Evolutionary conservation across 1,140 invertebrate genomes (phyloP).

Genomic region (Theocolax elegans): DNA sequence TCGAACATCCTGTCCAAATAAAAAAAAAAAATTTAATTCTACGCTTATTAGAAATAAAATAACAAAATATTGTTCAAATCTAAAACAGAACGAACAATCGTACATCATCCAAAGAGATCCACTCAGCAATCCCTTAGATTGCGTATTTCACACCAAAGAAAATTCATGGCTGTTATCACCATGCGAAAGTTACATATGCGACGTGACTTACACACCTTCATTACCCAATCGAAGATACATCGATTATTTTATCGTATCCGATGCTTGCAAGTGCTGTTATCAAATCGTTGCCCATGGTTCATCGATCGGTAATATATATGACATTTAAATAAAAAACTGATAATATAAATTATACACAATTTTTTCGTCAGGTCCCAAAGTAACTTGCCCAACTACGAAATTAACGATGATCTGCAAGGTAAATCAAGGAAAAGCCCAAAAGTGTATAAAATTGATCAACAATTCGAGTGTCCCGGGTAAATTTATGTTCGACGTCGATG

Average conservation of each 20-base stretch:
- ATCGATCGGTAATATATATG: slow-evolving; percentile 44
- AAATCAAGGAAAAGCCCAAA: background rate
- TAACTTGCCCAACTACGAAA: background rate
- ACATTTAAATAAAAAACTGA: background rate
- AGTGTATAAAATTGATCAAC: slow-evolving; percentile 49
- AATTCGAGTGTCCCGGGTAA: slow-evolving; percentile 46
- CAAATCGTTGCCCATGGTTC: slow-evolving; percentile 47
- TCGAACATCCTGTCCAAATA: too few species aligned
- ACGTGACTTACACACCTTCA: slow-evolving; percentile 49
- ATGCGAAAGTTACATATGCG: slow-evolving; percentile 44
- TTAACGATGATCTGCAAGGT: slow-evolving; percentile 2
- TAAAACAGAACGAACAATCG: slow-evolving; percentile 43
- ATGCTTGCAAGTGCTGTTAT: slow-evolving; percentile 37
- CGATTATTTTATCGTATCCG: slow-evolving; percentile 53
- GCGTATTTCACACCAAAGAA: slow-evolving; percentile 51
- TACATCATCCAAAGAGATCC: slow-evolving; percentile 52
- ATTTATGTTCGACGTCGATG: slow-evolving; percentile 53
- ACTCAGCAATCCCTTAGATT: slow-evolving; percentile 52
- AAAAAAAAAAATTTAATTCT: too few species aligned
- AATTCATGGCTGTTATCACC: slow-evolving; percentile 52
- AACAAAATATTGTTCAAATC: background rate
- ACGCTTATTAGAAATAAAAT: background rate
- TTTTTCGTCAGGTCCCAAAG: slow-evolving; percentile 12
- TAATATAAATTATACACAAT: too few species aligned
- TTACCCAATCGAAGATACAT: slow-evolving; percentile 44